Evolutionary conservation across 2,888 invertebrate genomes (phyloP).

Genomic region (Mamestra brassicae): DNA sequence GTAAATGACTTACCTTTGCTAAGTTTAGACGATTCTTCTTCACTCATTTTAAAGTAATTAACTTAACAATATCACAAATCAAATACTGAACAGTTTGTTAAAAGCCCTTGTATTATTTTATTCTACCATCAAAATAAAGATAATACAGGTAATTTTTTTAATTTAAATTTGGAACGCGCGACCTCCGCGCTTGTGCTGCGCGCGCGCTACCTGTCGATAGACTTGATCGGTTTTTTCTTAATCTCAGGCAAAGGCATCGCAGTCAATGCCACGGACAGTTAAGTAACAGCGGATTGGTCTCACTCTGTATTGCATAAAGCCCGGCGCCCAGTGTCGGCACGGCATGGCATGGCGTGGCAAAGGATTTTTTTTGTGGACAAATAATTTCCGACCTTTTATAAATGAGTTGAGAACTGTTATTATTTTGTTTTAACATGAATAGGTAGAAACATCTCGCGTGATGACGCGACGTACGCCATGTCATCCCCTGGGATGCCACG

Average conservation of each 20-base stretch:
- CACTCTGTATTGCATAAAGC: conserved; percentile 27
- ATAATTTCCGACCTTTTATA: too few relatives aligned
- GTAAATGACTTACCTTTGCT: conserved; percentile 44
- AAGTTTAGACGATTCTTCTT: conserved; percentile 35
- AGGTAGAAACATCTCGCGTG: too few relatives aligned
- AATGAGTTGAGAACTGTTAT: too few relatives aligned
- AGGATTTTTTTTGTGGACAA: too few relatives aligned
- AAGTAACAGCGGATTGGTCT: conserved; percentile 28
- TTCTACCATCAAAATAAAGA: conserved; percentile 18
- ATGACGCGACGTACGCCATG: too few relatives aligned
- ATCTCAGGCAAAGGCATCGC: conserved; percentile 25
- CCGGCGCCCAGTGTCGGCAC: too few relatives aligned
- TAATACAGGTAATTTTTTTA: neutral
- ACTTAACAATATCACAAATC: conserved; percentile 19
- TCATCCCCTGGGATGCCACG: too few relatives aligned
- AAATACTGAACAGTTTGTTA: conserved; percentile 3
- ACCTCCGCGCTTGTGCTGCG: conserved; percentile 46
- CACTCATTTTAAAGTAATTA: conserved; percentile 34
- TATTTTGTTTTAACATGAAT: too few relatives aligned
- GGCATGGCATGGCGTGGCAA: too few relatives aligned
- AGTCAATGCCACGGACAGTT: conserved; percentile 51
- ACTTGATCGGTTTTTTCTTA: conserved; percentile 72
- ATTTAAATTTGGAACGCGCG: conserved; percentile 28
- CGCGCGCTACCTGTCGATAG: conserved; percentile 52
- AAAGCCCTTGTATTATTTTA: neutral